Conservation (phyloP, 2,888 invertebrate genomes). For the Mesopsocus fuscifrons region DNA sequence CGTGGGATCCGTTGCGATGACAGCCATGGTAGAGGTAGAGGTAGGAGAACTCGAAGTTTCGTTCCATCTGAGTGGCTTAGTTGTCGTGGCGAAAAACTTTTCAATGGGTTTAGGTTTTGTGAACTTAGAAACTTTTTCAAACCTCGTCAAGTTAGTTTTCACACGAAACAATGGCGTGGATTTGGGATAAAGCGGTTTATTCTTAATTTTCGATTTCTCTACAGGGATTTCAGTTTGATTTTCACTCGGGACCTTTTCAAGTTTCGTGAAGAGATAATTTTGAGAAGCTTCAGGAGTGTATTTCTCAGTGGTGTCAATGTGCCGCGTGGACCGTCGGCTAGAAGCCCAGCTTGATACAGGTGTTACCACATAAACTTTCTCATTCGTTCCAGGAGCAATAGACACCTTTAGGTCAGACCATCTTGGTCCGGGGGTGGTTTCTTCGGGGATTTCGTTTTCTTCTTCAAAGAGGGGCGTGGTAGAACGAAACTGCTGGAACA, state of each 20-base stretch:
- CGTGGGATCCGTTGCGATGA: background rate
- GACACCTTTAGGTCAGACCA: conserved; percentile 3
- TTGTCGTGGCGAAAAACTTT: background rate
- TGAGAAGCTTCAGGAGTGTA: conserved; percentile 1
- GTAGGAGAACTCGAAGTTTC: background rate
- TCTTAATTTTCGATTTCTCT: background rate
- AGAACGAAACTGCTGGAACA: background rate
- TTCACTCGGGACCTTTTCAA: conserved; percentile 3
- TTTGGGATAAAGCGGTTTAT: background rate
- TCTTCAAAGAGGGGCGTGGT: background rate
- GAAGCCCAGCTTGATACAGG: background rate
- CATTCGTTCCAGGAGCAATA: background rate
- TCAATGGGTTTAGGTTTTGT: conserved; percentile 3
- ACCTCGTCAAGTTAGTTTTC: background rate
- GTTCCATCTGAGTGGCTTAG: background rate
- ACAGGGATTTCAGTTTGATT: background rate
- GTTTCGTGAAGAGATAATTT: background rate
- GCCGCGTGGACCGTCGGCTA: background rate
- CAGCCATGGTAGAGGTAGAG: background rate
- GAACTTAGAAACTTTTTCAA: background rate
- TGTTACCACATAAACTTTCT: conserved; percentile 7
- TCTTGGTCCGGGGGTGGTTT: background rate
- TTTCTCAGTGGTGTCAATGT: background rate
- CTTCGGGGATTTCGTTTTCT: conserved; percentile 1
- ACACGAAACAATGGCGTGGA: conserved; percentile 3